A percentile compares a stretch with the other conserved stretches of the same genome.
Conservation (phyloP, 2,113 vertebrate genomes). For the Mesitornis unicolor region DNA sequence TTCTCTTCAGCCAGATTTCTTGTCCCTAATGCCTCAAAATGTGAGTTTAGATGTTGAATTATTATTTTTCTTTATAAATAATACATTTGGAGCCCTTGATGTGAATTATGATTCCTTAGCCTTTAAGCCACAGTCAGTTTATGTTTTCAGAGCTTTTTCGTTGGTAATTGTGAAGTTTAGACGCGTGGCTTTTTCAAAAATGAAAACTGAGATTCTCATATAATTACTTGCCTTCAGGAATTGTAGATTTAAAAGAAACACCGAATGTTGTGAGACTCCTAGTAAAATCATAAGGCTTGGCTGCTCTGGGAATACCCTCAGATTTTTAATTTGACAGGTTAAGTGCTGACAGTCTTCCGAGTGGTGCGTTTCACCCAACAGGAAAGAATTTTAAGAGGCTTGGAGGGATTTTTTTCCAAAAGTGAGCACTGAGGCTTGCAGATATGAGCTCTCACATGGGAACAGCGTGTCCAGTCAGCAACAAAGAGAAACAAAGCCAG, state of each 20-base stretch:
- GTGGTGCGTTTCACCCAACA: not conserved
- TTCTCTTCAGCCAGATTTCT: not conserved
- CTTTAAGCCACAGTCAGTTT: not conserved
- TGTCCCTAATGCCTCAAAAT: not conserved
- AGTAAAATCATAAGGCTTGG: not conserved
- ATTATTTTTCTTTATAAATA: not conserved
- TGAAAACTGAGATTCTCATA: not conserved
- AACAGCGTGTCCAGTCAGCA: not conserved
- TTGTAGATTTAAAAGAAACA: not conserved
- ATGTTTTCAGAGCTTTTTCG: not conserved
- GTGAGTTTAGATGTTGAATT: not conserved
- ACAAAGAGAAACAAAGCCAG: not conserved
- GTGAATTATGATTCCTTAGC: not conserved
- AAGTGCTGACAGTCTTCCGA: not conserved
- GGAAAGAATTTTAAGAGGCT: not conserved
- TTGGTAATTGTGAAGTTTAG: not conserved
- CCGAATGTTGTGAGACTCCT: not conserved
- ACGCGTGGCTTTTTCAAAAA: not conserved
- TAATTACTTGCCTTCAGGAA: not conserved
- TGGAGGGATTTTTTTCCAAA: not conserved
- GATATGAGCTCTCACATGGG: not conserved
- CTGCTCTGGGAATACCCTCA: not conserved
- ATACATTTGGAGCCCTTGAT: not conserved
- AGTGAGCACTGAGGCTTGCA: not conserved
- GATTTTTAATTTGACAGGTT: constrained; percentile 29